A percentile compares a stretch with the other conserved stretches of the same genome.
phyloP scores from a whole-genome alignment of 35 echinoderm and acorn worm species.

The Antedon bifida region DNA sequence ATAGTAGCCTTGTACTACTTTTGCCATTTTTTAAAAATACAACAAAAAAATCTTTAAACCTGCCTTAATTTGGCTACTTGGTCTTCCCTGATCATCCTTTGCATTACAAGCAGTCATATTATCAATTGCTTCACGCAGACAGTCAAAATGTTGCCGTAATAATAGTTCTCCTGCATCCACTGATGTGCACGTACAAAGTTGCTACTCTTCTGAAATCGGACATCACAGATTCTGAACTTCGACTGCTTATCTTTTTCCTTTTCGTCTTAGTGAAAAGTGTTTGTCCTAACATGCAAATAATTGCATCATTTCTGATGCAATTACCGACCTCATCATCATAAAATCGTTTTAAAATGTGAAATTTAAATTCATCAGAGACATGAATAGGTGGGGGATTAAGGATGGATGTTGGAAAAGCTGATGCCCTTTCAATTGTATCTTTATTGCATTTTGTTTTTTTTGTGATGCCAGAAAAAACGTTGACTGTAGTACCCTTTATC shows the following conservation, averaged over 20 bases:
- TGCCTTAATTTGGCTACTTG: background rate
- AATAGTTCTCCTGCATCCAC: too few relatives aligned
- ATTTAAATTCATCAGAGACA: background rate
- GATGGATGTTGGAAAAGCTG: background rate
- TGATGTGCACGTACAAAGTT: background rate
- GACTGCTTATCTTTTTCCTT: conserved; percentile 12
- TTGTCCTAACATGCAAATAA: conserved; percentile 16
- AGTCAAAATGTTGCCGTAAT: too few relatives aligned
- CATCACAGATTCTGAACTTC: conserved; percentile 20
- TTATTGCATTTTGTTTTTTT: background rate
- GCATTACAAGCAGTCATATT: too few relatives aligned
- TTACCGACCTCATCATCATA: conserved; percentile 5
- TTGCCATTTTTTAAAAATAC: background rate
- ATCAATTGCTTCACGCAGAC: too few relatives aligned
- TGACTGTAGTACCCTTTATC: background rate
- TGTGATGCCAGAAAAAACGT: conserved; percentile 2
- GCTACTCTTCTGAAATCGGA: conserved; percentile 2
- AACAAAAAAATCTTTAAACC: background rate
- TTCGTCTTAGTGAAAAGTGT: conserved; percentile 7
- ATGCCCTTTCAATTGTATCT: background rate
- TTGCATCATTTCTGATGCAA: background rate
- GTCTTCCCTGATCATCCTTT: background rate
- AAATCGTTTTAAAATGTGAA: conserved; percentile 9
- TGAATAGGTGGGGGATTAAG: background rate
- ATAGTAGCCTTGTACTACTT: background rate